Conservation (phyloP, 2,113 vertebrate genomes). For the Sceloporus tristichus region DNA sequence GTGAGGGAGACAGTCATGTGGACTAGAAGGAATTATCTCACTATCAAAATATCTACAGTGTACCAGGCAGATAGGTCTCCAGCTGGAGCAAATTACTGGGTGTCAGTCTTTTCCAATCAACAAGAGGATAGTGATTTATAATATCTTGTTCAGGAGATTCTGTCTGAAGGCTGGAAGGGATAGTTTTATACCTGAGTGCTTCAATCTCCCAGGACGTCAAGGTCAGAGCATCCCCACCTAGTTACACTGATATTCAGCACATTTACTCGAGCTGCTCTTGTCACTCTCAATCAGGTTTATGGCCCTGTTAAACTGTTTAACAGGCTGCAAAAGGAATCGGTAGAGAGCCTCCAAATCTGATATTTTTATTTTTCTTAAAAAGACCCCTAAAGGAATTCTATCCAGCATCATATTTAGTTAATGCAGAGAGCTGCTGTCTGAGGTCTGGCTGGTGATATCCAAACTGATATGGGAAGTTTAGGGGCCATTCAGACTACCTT, state of each 20-base stretch:
- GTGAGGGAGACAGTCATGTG: not conserved
- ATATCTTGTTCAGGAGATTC: constrained; percentile 20
- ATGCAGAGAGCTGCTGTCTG: not conserved
- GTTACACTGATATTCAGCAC: not conserved
- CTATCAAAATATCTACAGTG: constrained; percentile 26
- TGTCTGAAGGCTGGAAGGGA: constrained; percentile 13
- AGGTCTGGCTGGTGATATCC: not conserved
- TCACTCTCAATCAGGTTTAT: not conserved
- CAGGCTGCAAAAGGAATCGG: not conserved
- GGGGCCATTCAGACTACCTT: too few relatives aligned
- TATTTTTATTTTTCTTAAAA: not conserved
- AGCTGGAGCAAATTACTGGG: constrained; percentile 21
- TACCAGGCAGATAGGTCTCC: constrained; percentile 31
- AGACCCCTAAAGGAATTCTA: not conserved
- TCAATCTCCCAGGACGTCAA: constrained; percentile 10
- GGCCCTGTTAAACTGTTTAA: not conserved
- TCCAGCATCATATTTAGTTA: not conserved
- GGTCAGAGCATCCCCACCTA: constrained; percentile 5
- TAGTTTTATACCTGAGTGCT: constrained; percentile 4
- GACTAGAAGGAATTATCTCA: constrained; percentile 2
- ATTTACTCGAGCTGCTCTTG: not conserved
- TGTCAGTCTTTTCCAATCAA: constrained; percentile 22
- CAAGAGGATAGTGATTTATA: constrained; percentile 31
- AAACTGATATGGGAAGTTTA: not conserved
- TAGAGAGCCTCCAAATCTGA: not conserved